Conservation (phyloP, 2,797 vertebrate genomes). For the Simalia tracyae region DNA sequence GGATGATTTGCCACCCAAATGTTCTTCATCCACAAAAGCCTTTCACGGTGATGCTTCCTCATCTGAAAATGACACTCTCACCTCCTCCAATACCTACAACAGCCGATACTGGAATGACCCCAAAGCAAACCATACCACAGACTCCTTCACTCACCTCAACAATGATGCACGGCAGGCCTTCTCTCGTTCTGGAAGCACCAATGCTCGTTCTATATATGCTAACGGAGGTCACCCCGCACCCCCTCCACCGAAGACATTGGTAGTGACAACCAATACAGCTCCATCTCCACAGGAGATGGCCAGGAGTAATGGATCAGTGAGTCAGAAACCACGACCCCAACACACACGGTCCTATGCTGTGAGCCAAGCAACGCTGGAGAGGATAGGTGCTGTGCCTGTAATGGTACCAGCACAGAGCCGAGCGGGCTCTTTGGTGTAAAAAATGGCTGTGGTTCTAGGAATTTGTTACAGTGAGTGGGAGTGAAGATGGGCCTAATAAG, state of each 20-base stretch:
- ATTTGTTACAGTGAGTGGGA: slow-evolving; percentile 2
- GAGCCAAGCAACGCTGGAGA: slow-evolving; percentile 92
- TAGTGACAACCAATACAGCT: slow-evolving; percentile 91
- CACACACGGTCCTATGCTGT: slow-evolving; percentile 88
- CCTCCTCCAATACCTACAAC: slow-evolving; percentile 96
- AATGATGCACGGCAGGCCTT: slow-evolving; percentile 85
- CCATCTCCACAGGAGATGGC: slow-evolving; percentile 82
- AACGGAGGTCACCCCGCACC: slow-evolving; percentile 88
- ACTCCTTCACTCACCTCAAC: slow-evolving; percentile 89
- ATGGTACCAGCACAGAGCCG: slow-evolving; percentile 97
- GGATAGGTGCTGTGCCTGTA: slow-evolving; percentile 93
- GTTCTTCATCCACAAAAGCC: slow-evolving; percentile 84
- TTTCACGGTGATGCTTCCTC: slow-evolving; percentile 93
- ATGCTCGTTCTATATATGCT: slow-evolving; percentile 76
- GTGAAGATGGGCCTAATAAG: slow-evolving; percentile 45
- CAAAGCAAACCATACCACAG: slow-evolving; percentile 84
- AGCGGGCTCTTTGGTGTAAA: slow-evolving; percentile 91
- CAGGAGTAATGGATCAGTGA: slow-evolving; percentile 87
- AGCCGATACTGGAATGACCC: slow-evolving; percentile 95
- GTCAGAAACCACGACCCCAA: slow-evolving; percentile 80
- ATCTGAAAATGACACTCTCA: slow-evolving; percentile 94
- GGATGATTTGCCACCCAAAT: slow-evolving; percentile 95
- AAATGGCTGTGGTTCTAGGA: not conserved
- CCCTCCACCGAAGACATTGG: slow-evolving; percentile 89
- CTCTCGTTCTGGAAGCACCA: slow-evolving; percentile 75